phyloP scores from a whole-genome alignment of 2,113 vertebrate species.

The Etheostoma spectabile region DNA sequence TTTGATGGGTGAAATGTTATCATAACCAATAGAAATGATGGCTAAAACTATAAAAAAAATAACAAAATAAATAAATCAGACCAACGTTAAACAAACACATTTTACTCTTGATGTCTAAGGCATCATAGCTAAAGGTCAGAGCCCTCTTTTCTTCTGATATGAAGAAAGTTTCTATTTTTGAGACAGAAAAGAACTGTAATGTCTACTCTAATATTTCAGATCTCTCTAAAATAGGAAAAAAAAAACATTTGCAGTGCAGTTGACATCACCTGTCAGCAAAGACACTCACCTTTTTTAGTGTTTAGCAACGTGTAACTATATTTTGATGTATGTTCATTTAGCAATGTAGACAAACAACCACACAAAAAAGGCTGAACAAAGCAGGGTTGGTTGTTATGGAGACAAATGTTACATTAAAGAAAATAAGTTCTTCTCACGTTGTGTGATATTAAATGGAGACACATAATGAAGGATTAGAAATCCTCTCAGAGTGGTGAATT shows the following conservation, averaged over 20 bases:
- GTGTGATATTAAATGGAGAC: background rate
- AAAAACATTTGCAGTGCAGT: background rate
- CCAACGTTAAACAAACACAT: background rate
- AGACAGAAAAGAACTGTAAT: background rate
- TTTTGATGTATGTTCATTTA: background rate
- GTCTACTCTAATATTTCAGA: background rate
- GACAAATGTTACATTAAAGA: background rate
- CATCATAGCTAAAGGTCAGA: background rate
- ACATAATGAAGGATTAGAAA: slow-evolving; percentile 12
- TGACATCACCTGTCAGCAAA: background rate
- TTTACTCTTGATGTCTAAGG: background rate
- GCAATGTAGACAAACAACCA: background rate
- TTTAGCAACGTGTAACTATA: too few species aligned
- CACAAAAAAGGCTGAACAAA: background rate
- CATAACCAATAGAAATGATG: slow-evolving; percentile 19
- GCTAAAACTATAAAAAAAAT: slow-evolving; percentile 1
- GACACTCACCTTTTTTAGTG: background rate
- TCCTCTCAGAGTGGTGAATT: slow-evolving; percentile 19
- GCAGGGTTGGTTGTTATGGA: background rate
- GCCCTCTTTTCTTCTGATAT: background rate
- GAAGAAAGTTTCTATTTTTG: slow-evolving; percentile 9
- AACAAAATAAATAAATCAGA: background rate
- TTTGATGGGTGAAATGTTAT: background rate
- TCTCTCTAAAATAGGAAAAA: background rate
- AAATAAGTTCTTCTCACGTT: background rate